A percentile compares a stretch with the other conserved stretches of the same genome.
phyloP scores from a whole-genome alignment of 2,888 invertebrate genomes.

The Hyposoter dolosus region DNA sequence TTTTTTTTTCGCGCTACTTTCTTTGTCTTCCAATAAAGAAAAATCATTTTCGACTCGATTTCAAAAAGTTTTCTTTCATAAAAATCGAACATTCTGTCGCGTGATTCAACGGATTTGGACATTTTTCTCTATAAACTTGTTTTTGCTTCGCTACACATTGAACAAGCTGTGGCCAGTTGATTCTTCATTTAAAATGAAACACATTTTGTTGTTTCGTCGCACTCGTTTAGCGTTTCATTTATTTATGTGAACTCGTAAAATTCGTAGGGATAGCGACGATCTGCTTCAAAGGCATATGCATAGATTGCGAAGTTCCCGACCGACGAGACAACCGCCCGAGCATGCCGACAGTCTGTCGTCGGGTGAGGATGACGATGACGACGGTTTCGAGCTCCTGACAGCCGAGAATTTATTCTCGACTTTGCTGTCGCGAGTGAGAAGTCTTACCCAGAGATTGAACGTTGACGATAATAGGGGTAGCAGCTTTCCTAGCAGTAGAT shows the following conservation, averaged over 20 bases:
- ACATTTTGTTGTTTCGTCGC: not conserved
- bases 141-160: not conserved
- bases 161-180: not conserved
- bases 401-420: slow-evolving; percentile 96
- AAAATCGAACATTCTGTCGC: not conserved
- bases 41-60: not conserved
- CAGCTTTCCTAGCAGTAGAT: slow-evolving; percentile 88
- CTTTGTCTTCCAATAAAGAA: not conserved
- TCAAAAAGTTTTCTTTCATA: not conserved
- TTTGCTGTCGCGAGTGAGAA: slow-evolving; percentile 93
- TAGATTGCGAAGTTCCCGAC: slow-evolving; percentile 88
- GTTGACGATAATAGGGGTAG: slow-evolving; percentile 91
- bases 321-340: slow-evolving; percentile 87
- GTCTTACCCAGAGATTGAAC: slow-evolving; percentile 93
- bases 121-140: not conserved
- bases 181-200: not conserved
- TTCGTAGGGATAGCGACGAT: slow-evolving; percentile 80
- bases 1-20: not conserved
- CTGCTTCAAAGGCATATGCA: slow-evolving; percentile 82
- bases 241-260: slow-evolving; percentile 29
- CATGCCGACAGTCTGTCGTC: slow-evolving; percentile 95
- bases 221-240: slow-evolving; percentile 29
- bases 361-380: slow-evolving; percentile 94
- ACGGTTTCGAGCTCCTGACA: slow-evolving; percentile 95
- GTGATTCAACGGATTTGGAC: not conserved